Evolutionary conservation across 1,140 invertebrate species (phyloP).

Genomic region (Eriocheir sinensis): DNA sequence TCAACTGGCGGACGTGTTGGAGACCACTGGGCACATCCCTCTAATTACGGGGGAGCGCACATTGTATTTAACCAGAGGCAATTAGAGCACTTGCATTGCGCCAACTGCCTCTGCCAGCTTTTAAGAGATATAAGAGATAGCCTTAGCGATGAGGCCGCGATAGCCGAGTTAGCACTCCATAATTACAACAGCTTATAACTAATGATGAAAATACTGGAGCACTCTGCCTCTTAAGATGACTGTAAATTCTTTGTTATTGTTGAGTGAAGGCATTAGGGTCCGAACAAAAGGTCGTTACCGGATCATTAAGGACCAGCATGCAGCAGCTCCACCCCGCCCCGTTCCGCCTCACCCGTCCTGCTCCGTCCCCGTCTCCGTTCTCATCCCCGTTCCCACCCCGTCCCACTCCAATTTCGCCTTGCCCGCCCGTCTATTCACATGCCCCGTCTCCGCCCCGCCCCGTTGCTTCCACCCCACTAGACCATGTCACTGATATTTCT

Average conservation of each 20-base stretch:
- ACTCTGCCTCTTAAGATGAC: background rate
- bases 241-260: conserved; percentile 5
- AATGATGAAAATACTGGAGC: conserved; percentile 25
- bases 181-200: background rate
- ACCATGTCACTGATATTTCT: background rate
- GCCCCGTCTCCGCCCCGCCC: background rate
- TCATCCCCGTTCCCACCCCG: background rate
- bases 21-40: background rate
- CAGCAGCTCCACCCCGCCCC: background rate
- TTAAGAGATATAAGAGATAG: background rate
- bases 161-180: conserved; percentile 21
- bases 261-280: conserved; percentile 10
- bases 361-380: background rate
- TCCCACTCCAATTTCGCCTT: too few species aligned
- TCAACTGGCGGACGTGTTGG: background rate
- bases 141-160: background rate
- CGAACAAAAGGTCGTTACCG: conserved; percentile 13
- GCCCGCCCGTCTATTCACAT: background rate
- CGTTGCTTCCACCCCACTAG: background rate
- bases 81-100: conserved; percentile 9
- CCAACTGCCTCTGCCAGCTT: background rate
- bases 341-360: background rate
- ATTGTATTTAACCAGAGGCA: conserved; percentile 25
- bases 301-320: background rate
- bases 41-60: background rate